Percentiles rank a stretch among this genome's conserved stretches.
phyloP scores from a whole-genome alignment of 2,797 vertebrate genomes.

The Phalloptychus januarius region DNA sequence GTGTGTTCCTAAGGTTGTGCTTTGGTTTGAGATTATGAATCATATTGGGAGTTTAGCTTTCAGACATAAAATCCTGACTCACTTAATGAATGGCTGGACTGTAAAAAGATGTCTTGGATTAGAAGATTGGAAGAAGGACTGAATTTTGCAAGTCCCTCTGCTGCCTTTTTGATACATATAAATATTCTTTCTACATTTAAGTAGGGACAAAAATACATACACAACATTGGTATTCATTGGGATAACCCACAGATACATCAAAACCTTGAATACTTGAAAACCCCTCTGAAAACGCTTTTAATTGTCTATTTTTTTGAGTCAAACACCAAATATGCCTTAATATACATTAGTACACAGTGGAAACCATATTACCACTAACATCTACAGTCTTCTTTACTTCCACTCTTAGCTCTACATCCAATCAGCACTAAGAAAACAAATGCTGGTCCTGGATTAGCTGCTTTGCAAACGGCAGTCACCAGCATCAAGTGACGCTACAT shows the following conservation, averaged over 20 bases:
- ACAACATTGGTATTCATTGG: neutral
- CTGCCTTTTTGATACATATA: neutral
- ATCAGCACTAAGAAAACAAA: neutral
- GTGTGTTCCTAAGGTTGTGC: conserved; percentile 32
- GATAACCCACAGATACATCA: neutral
- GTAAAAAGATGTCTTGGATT: neutral
- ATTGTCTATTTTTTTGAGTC: neutral
- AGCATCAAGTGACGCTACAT: neutral
- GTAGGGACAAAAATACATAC: neutral
- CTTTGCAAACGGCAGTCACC: neutral
- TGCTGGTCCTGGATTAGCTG: neutral
- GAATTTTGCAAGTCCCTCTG: conserved; percentile 4
- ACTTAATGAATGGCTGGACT: conserved; percentile 22
- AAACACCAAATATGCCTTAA: neutral
- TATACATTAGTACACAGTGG: neutral
- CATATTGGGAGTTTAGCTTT: conserved; percentile 12
- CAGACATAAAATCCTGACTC: conserved; percentile 2
- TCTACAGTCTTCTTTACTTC: neutral
- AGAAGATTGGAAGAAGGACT: neutral
- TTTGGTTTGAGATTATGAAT: conserved; percentile 25
- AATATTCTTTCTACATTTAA: neutral
- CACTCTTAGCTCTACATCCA: neutral
- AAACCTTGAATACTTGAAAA: neutral
- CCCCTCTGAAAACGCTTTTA: neutral
- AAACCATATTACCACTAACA: neutral